These are phyloP conservation scores for Himantopus leucocephalus DNA, from an alignment of 2,113 vertebrate genomes.

Conservation along the genomic window DNA sequence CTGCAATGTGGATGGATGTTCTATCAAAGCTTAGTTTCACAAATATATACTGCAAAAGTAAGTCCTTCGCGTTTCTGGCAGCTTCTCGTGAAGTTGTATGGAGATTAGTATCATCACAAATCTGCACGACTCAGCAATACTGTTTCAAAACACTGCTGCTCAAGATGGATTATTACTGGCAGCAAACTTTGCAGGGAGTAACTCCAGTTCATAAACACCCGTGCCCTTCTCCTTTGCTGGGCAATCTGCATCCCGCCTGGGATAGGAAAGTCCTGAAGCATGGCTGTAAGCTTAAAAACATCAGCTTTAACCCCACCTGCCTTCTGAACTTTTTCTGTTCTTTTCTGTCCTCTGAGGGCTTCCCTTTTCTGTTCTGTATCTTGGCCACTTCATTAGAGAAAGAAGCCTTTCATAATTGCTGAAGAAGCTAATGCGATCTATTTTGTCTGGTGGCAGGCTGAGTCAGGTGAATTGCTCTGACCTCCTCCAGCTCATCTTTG, in stretches of 20 bases:
- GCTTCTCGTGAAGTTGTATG: not conserved
- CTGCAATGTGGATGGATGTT: not conserved
- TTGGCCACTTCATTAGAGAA: not conserved
- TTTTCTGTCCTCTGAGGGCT: not conserved
- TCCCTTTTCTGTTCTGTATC: not conserved
- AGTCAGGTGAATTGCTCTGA: not conserved
- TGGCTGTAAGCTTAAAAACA: not conserved
- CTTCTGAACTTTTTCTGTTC: not conserved
- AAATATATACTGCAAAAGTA: not conserved
- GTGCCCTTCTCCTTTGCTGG: not conserved
- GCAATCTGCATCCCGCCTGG: not conserved
- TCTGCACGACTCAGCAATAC: not conserved
- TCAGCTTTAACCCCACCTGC: not conserved
- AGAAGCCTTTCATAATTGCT: not conserved
- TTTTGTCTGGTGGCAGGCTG: not conserved
- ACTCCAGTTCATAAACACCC: constrained; percentile 1
- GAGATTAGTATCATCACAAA: not conserved
- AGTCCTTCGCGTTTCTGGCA: not conserved
- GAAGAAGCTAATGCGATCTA: not conserved
- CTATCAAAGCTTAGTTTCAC: not conserved
- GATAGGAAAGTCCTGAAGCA: not conserved
- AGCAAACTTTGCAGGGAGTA: not conserved
- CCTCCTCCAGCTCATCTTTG: not conserved
- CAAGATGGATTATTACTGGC: not conserved
- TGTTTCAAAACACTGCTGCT: constrained; percentile 28